Base-by-base conservation (phyloP, 92 coral and sea anemone genomes). In the Epizoanthus ramosus region DNA sequence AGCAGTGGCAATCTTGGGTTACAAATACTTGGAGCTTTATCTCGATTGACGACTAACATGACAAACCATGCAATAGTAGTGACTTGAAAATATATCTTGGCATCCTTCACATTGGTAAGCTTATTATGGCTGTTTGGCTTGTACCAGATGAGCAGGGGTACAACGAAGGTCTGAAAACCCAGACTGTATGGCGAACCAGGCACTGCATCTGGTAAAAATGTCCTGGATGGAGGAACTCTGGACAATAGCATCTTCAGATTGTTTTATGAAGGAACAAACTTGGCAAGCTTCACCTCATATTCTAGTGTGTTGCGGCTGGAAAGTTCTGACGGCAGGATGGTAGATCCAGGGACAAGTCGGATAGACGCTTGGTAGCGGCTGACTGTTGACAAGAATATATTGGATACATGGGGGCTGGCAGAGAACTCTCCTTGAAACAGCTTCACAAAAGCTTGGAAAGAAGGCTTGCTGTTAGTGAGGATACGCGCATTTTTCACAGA, bases 381-480 rank as follows among this genome's bases (percentile, higher is more conserved):
- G 35, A 85, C 87, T 9, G 47, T 74, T 10, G 90, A 81, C 60
- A 86, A 58, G 92, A 86, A 86, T 12, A 84, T n/a, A n/a, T n/a
- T 80, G 22, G 90, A 84, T 43, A 88, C 89, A 74, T n/a, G 79
- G 81, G 87, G 90, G 63, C 93, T 90, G 69, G 89, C 86, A 45
- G 86, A 80, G 53, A 85, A 89, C 84, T 80, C 86, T 23, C 89
- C 74, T 14, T 74, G 79, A 77, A 75, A 85, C 7, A 87, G 87
- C 77, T 87, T 90, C 47, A 56, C 69, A 24, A 35, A 73, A 0
- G 87, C 83, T 24, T 87, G 87, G n/a, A n/a, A n/a, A n/a, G n/a
- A n/a, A 1, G 89, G 85, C 63, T 86, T 86, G 71, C 89, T 86
- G 73, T 80, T 81, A 3, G 89, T 80, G 69, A 71, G 81, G 41